Evolutionary conservation across 2,113 vertebrate species (phyloP).

Genomic region (Lontra canadensis): DNA sequence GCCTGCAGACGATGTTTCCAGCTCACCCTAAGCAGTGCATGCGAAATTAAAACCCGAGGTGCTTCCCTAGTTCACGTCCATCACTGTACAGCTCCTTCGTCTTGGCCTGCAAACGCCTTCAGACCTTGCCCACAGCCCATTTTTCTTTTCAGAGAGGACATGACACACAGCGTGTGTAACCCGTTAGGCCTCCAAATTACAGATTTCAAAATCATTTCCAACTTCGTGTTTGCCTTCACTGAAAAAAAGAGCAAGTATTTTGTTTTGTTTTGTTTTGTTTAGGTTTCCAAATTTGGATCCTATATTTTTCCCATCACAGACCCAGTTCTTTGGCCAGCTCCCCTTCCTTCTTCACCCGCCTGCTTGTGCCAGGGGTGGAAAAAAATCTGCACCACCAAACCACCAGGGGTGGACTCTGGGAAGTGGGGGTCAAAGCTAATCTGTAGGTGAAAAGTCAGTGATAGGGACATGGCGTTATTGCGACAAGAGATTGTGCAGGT

Average conservation of each 20-base stretch:
- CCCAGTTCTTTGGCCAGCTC: not conserved
- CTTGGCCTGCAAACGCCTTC: not conserved
- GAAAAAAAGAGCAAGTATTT: not conserved
- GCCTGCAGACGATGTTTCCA: not conserved
- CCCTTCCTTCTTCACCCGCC: not conserved
- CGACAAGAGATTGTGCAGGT: fast-evolving
- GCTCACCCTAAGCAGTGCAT: not conserved
- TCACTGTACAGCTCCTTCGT: not conserved
- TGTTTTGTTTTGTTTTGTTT: not conserved
- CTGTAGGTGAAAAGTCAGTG: not conserved
- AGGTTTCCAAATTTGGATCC: not conserved
- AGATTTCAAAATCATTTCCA: not conserved
- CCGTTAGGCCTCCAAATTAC: not conserved
- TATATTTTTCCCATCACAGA: not conserved
- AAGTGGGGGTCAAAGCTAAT: fast-evolving
- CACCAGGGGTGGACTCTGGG: not conserved
- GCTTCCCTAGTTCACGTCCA: not conserved
- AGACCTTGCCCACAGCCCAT: not conserved
- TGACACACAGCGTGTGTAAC: not conserved
- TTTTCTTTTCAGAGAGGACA: not conserved
- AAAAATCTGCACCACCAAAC: not conserved
- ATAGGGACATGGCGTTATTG: not conserved
- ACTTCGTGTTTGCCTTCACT: not conserved
- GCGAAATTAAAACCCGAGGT: not conserved
- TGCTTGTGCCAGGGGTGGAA: not conserved